phyloP scores from a whole-genome alignment of 2,797 vertebrate genomes.

The Microctenopoma lineatum region DNA sequence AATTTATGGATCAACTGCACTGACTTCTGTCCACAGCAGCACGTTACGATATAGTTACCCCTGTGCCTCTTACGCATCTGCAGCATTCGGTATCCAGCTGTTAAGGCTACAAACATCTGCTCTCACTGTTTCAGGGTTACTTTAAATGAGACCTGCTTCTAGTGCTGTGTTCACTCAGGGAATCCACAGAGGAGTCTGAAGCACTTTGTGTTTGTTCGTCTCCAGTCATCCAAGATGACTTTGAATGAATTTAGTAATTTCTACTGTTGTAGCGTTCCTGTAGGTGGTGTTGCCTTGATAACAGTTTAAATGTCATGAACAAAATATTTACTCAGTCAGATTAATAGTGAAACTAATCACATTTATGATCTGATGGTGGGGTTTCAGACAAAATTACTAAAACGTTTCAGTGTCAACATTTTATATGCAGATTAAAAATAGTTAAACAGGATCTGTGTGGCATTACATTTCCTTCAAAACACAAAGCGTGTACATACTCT shows the following conservation, averaged over 20 bases:
- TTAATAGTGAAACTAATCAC: too few species aligned
- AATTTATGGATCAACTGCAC: slow-evolving; percentile 77
- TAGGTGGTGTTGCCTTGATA: neutral
- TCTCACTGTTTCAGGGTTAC: slow-evolving; percentile 65
- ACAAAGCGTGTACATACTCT: neutral
- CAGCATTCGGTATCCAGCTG: slow-evolving; percentile 58
- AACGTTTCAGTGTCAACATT: too few species aligned
- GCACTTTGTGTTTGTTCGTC: slow-evolving; percentile 30
- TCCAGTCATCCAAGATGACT: slow-evolving; percentile 14
- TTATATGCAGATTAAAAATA: too few species aligned
- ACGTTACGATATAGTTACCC: slow-evolving; percentile 60
- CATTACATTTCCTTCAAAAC: neutral
- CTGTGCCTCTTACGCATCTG: slow-evolving; percentile 38
- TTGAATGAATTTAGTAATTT: neutral
- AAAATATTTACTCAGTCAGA: neutral
- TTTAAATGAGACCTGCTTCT: slow-evolving; percentile 61
- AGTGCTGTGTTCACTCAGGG: slow-evolving; percentile 52
- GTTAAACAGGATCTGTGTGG: too few species aligned
- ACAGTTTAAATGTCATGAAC: neutral
- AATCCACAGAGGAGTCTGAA: slow-evolving; percentile 62
- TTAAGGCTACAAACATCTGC: slow-evolving; percentile 67
- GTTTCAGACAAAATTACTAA: too few species aligned
- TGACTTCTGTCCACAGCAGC: slow-evolving; percentile 72
- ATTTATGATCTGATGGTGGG: too few species aligned
- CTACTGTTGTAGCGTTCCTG: neutral